phyloP scores from a whole-genome alignment of 2,797 vertebrate genomes.

The Momotus momota region DNA sequence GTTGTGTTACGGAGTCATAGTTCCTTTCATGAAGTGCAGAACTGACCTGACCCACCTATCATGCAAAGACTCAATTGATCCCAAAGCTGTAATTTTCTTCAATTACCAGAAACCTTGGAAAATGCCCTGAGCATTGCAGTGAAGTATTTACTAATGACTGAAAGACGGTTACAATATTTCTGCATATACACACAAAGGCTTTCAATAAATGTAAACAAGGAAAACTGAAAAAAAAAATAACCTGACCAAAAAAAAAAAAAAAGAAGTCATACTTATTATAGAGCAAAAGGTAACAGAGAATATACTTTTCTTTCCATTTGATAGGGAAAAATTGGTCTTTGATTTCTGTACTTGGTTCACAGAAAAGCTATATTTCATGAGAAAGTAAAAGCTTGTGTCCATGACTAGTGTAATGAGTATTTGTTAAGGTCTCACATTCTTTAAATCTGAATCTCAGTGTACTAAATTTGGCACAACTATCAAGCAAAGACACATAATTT shows the following conservation, averaged over 20 bases:
- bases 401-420: not conserved
- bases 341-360: not conserved
- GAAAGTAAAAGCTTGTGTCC: not conserved
- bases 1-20: not conserved
- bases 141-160: not conserved
- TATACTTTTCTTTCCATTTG: not conserved
- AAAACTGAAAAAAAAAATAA: not conserved
- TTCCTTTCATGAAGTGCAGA: not conserved
- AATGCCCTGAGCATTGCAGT: not conserved
- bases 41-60: not conserved
- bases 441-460: slow-evolving; percentile 1
- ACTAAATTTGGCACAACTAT: not conserved
- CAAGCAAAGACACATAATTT: not conserved
- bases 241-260: not conserved
- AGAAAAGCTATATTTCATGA: not conserved
- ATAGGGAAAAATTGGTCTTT: not conserved
- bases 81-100: not conserved
- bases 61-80: not conserved
- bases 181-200: not conserved
- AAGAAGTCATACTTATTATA: not conserved
- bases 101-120: not conserved
- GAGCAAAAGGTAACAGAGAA: not conserved
- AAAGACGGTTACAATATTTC: not conserved
- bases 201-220: not conserved
- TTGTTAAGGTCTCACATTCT: slow-evolving; percentile 1